Base-by-base conservation (phyloP, 2,797 vertebrate species). In the Calcarius lapponicus region DNA sequence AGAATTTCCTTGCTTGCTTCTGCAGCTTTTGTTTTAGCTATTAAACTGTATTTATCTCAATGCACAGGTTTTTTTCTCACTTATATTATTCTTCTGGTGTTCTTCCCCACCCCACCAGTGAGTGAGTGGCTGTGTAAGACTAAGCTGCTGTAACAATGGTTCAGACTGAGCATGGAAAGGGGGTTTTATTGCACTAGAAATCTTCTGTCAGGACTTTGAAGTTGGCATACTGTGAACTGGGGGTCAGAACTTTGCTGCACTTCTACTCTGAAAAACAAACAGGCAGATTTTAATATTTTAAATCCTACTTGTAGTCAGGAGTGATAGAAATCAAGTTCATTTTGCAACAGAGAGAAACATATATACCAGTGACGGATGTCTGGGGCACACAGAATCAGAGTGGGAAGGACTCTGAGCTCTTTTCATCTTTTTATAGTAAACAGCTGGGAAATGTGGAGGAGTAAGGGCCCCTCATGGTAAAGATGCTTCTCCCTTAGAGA, bases 341-440 rank as follows among this genome's bases (percentile, higher is more conserved):
- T 76, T 82, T 85, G 17, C 36, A 76, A 24, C 9, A 85, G 40
- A 73, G 28, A 14, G 17, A 31, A 85, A 53, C 7, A 18, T n/a
- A 34, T 53, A 65, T 25, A 36, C 5, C 25, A 40, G 38, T 69
- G 51, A 25, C 0, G 0, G 34, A 72, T 70, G 28, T 87, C 48
- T 76, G 64, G 17, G 38, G 18, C 56, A 82, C 13, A 21, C 17
- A 48, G 61, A 86, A 58, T 74, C 15, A 48, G 48, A 86, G 34
- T 32, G 16, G 11, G 47, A 40, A 94, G 16, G 31, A 53, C 42
- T 80, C 9, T 21, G 57, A 21, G 10, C 2, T 74, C 14, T 72
- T 86, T 85, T 88, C 18, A 43, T 74, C n/a, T 74, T 80, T 86
- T 70, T 75, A 75, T 69, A 56, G 26, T 86, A 81, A 92, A 88